Conservation (phyloP, 1,140 invertebrate species). For the Drosophila sp. region DNA sequence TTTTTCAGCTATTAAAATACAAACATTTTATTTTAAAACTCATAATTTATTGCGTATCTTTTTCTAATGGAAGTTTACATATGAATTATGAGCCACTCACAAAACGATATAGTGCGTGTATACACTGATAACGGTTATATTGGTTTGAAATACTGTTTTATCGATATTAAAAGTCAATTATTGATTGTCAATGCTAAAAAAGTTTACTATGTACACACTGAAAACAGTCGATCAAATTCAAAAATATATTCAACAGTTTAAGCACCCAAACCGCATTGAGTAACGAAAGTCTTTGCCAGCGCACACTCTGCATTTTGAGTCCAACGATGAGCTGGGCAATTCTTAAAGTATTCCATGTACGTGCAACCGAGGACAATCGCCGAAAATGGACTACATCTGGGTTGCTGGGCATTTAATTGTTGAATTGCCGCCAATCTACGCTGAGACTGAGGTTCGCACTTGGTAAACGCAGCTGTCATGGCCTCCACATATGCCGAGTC, state of each 20-base stretch:
- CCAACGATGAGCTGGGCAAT: constrained; percentile 76
- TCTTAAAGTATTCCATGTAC: constrained; percentile 82
- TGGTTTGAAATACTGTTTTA: constrained; percentile 8
- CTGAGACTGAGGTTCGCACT: constrained; percentile 65
- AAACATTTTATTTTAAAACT: no score
- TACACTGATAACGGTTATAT: constrained; percentile 31
- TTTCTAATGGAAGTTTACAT: no score
- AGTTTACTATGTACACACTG: constrained; percentile 48
- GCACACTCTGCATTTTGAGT: constrained; percentile 65
- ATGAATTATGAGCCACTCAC: no score
- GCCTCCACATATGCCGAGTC: constrained; percentile 68
- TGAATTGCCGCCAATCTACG: constrained; percentile 56
- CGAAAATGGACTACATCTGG: constrained; percentile 71
- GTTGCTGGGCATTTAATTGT: constrained; percentile 49
- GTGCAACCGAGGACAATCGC: constrained; percentile 76
- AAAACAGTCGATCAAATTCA: constrained; percentile 16
- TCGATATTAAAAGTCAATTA: not conserved
- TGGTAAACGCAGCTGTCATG: constrained; percentile 59
- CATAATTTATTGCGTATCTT: no score
- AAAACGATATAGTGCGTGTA: no score
- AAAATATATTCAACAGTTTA: constrained; percentile 9
- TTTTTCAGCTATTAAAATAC: no score
- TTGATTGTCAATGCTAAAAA: constrained; percentile 20
- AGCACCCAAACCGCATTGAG: constrained; percentile 70
- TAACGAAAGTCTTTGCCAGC: constrained; percentile 75